Evolutionary conservation across 1,140 invertebrate species (phyloP), one percentile per base, ranked within the genome.

Genomic region (Papilio aristodemus): DNA sequence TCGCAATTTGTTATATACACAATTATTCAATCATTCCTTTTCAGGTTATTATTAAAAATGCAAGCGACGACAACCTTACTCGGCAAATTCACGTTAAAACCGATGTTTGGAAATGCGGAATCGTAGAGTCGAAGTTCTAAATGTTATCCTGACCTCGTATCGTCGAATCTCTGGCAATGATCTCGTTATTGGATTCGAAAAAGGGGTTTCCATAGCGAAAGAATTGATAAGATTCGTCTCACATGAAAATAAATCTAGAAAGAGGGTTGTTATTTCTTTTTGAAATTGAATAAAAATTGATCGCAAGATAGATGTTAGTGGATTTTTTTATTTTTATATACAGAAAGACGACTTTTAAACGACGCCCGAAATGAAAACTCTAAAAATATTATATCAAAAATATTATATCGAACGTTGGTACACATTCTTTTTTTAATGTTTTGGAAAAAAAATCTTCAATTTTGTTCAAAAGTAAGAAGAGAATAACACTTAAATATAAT

Each of bases 191-290:
- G 46, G 46, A 50, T 50, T 2, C 46, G 46, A 11, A 22, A 22
- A 50, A 50, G 41, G 41, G 41, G 19, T 25, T 22, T 50, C 10
- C 19, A 50, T 50, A 50, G 46, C 8, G 46, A 50, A 50, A 50
- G 46, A 50, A 50, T 50, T 50, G 46, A 50, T 50, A 50, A 50
- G 46, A 50, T 50, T 50, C 46, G 19, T 50, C 8, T 50, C 46
- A 25, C 46, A 50, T 17, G 46, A 17, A 22, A 32, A 50, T 50
- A 22, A 22, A 50, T 50, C 46, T 50, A 17, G 19, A 17, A 50
- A 22, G 17, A 50, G 46, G 46, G 46, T 22, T 22, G 46, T 50
- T 50, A 19, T 50, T 50, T 50, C 46, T 22, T 50, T 50, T 8
- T 50, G 46, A 50, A 50, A 50, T 50, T 50, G 46, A 50, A 50